Percentiles rank a stretch among this genome's conserved stretches.
Conservation (phyloP, 2,888 invertebrate genomes). For the Pristionchus entomophagus region DNA sequence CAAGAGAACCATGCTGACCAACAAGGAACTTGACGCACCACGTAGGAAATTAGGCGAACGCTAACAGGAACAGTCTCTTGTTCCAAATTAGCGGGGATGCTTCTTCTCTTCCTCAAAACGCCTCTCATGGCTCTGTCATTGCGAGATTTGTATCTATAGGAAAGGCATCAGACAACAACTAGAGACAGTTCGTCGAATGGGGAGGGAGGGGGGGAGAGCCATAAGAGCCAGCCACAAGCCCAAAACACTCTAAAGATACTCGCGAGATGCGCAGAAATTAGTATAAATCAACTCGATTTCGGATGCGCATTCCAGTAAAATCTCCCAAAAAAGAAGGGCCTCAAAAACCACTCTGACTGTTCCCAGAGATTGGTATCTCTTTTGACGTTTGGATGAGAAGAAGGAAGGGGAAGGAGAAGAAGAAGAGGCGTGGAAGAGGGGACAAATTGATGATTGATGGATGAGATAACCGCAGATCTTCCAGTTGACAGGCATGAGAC, state of each 20-base stretch:
- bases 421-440: neutral
- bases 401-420: neutral
- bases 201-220: neutral
- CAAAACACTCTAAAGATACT: neutral
- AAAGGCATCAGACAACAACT: neutral
- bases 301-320: neutral
- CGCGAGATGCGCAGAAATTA: neutral
- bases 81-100: neutral
- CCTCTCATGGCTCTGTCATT: neutral
- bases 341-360: neutral
- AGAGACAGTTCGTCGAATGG: neutral
- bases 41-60: neutral
- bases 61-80: neutral
- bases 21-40: neutral
- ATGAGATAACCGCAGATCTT: neutral
- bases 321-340: neutral
- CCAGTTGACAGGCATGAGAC: neutral
- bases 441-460: conserved; percentile 36
- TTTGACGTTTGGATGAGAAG: neutral
- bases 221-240: neutral
- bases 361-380: neutral
- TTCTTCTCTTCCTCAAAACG: neutral
- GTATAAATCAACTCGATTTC: conserved; percentile 17
- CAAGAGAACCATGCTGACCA: no score
- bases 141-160: neutral